These are phyloP conservation scores for Caenorhabditis angaria DNA, from an alignment of 2,888 invertebrate species.

Conservation along the genomic window DNA sequence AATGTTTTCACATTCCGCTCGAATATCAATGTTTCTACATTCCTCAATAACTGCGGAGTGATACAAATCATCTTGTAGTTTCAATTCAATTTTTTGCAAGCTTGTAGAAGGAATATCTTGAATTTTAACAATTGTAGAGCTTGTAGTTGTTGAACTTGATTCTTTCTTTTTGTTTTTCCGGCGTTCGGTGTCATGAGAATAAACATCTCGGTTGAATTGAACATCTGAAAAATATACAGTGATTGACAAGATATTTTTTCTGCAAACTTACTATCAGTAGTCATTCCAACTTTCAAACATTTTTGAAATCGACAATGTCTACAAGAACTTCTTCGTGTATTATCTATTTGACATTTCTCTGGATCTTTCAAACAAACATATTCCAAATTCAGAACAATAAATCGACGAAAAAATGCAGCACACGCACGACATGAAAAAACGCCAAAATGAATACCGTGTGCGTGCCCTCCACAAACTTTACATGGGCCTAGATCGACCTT, in stretches of 20 bases:
- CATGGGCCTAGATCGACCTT: no score
- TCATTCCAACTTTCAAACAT: slow-evolving; percentile 45
- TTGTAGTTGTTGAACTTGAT: no score
- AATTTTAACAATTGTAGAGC: not conserved
- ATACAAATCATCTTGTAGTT: slow-evolving; percentile 23
- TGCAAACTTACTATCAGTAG: slow-evolving; percentile 46
- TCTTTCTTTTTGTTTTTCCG: slow-evolving; percentile 18
- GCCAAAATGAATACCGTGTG: slow-evolving; percentile 49
- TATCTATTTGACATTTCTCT: slow-evolving; percentile 33
- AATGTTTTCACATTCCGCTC: slow-evolving; percentile 3
- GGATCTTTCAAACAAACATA: slow-evolving; percentile 42
- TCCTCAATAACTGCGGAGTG: slow-evolving; percentile 18
- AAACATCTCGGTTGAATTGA: slow-evolving; percentile 46
- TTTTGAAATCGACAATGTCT: slow-evolving; percentile 48
- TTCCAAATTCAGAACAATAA: slow-evolving; percentile 42
- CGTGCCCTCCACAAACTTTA: not conserved
- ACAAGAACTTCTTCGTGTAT: slow-evolving; percentile 39
- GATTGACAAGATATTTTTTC: no score
- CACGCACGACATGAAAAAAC: slow-evolving; percentile 50
- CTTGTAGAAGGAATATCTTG: not conserved
- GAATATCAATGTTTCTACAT: slow-evolving; percentile 20
- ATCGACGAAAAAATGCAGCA: slow-evolving; percentile 50
- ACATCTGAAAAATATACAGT: slow-evolving; percentile 48
- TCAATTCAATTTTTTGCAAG: not conserved
- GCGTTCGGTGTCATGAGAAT: slow-evolving; percentile 10